Evolutionary conservation across 2,113 vertebrate species (phyloP).

Genomic region (Callithrix jacchus): DNA sequence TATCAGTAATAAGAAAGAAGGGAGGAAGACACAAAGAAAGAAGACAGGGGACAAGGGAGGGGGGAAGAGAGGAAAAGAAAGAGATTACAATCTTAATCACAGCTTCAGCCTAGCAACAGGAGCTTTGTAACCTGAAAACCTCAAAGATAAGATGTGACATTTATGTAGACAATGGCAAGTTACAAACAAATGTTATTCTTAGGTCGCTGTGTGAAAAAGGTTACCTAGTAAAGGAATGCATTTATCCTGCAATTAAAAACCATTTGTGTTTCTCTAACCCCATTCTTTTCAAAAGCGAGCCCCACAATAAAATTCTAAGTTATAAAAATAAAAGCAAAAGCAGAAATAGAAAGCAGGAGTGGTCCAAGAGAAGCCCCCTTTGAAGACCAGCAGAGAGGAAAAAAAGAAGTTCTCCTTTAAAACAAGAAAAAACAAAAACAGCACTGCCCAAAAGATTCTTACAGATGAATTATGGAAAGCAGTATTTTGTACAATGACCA

Average conservation of each 20-base stretch:
- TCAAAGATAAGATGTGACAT: slow-evolving; percentile 52
- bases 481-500: neutral
- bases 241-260: slow-evolving; percentile 3
- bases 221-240: slow-evolving; percentile 11
- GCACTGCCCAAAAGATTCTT: neutral
- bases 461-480: neutral
- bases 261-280: neutral
- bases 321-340: neutral
- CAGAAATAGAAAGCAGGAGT: neutral
- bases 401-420: neutral
- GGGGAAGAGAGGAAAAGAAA: neutral
- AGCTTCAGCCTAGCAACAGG: neutral
- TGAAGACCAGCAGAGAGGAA: neutral
- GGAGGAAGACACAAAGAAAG: accelerated
- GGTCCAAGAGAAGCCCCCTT: neutral
- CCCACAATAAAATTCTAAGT: neutral
- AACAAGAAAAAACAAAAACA: neutral
- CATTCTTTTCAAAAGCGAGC: neutral
- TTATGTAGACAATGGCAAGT: neutral
- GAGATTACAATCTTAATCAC: neutral
- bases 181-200: slow-evolving; percentile 34
- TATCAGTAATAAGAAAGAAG: neutral
- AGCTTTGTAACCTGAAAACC: slow-evolving; percentile 54
- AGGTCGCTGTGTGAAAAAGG: neutral
- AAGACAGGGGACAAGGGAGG: accelerated